Base-by-base conservation (phyloP, 2,888 invertebrate genomes). In the Athalia circularis region DNA sequence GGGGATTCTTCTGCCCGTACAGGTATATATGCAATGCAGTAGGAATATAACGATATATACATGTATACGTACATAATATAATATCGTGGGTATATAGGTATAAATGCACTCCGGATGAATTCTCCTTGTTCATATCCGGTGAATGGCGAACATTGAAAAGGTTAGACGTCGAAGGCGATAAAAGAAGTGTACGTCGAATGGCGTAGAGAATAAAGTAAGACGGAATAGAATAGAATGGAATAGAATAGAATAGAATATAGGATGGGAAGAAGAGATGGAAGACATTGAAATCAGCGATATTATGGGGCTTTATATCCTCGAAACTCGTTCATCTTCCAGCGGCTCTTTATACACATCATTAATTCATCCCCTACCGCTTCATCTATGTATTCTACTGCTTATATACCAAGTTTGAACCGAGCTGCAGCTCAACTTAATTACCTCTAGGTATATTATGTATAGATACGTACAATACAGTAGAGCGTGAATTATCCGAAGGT, bases 111-210 rank as follows among this genome's bases (percentile, higher is more conserved):
- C 70, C 45, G 70, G 29, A 72, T 72, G 45, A 72, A 72, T 72
- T 72, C 70, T 47, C 70, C 70, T 57, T 72, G 70, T 72, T 59
- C 70, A 72, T 59, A 72, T 72, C 70, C 59, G 59, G 57, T 72
- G 57, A 72, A 72, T 52, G 70, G 70, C 57, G 70, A 72, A 72
- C 57, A 59, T 59, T 52, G 70, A 45, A 59, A n/a, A 72, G 70
- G 57, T 59, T 59, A 59, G 70, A 72, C 57, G 70, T 72, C 29
- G 70, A 72, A 72, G 59, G 70, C 57, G 59, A 72, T 72, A 72
- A 59, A 72, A 59, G 70, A 72, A 15, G 11, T 47, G 43, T 7
- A 13, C 59, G 45, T 72, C 70, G 59, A 57, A 72, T 57, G 13
- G 52, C 11, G 29, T 52, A 15, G 52, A 68, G 52, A 13, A 13